Base-by-base conservation (phyloP, 2,888 invertebrate species). In the Arctia plantaginis region DNA sequence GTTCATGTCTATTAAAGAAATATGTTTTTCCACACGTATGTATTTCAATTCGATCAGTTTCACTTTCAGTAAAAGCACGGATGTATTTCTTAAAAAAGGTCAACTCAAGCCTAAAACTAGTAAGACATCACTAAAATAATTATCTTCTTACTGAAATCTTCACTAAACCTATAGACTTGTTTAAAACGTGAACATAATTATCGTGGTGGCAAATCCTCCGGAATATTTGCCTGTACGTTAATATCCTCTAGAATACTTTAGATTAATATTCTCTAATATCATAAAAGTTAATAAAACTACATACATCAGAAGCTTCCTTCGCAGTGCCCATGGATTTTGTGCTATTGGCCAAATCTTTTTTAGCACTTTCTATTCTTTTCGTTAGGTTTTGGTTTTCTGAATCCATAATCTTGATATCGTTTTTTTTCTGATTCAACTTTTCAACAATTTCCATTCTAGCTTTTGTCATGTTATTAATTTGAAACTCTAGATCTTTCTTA, bases 401-500 rank as follows among this genome's bases (percentile, higher is more conserved):
- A 20, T 92, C 85, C 69, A 94, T 87, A 41, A 87, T 85, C 73
- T 90, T 93, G 0, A 91, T 35, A 72, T 95, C 94, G 55, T 90
- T 94, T 12, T 73, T 85, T 78, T 94, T 95, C 74, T 92, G 89
- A 41, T 87, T 84, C 3, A 85, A 87, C 79, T 91, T 93, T 12
- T 92, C 90, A 10, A 41, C 85, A 3, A 93, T 90, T 62, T 94
- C 93, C 74, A 88, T 80, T 8, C 87, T 85, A 72, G 86, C 88
- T 78, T 92, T 92, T 13, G 85, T 81, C 18, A 94, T 71, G 59
- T 81, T 89, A n/a, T 74, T 78, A 66, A 92, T 47, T 88, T 94
- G 87, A 15, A 85, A 82, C 79, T 94, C 94, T 44, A 94, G 74
- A 51, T 94, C 93, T 81, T 91, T 93, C 71, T 90, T 92, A 72